Percentiles rank a stretch among this genome's conserved stretches.
Conservation (phyloP, 2,797 vertebrate species). For the Thamnophis elegans region DNA sequence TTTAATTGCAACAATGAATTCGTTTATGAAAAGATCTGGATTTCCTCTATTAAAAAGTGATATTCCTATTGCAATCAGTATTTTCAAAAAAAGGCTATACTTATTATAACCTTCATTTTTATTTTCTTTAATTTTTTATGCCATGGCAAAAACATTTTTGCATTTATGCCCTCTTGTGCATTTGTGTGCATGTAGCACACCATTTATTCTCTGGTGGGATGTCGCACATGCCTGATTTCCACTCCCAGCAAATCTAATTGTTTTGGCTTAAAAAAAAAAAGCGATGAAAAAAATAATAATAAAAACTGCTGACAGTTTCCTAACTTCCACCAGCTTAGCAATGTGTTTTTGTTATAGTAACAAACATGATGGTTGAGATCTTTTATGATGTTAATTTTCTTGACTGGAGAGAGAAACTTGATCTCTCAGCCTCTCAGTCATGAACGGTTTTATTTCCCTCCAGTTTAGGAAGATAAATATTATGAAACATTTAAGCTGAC, state of each 20-base stretch:
- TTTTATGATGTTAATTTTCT: neutral
- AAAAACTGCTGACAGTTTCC: neutral
- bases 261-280: neutral
- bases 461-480: constrained; percentile 35
- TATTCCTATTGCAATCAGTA: neutral
- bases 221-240: constrained; percentile 5
- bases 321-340: rapidly evolving
- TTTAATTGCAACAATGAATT: neutral
- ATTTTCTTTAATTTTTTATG: neutral
- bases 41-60: neutral
- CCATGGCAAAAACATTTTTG: neutral
- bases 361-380: neutral
- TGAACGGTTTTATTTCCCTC: constrained; percentile 18
- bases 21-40: neutral
- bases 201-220: neutral
- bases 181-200: neutral
- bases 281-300: neutral
- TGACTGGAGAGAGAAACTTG: neutral
- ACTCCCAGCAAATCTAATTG: neutral
- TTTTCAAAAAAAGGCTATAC: neutral
- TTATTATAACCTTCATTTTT: neutral
- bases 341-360: neutral
- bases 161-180: no score
- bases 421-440: constrained; percentile 20
- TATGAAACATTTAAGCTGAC: constrained; percentile 36